Conservation (phyloP, 2,888 invertebrate species). For the Amphipoea oculea region DNA sequence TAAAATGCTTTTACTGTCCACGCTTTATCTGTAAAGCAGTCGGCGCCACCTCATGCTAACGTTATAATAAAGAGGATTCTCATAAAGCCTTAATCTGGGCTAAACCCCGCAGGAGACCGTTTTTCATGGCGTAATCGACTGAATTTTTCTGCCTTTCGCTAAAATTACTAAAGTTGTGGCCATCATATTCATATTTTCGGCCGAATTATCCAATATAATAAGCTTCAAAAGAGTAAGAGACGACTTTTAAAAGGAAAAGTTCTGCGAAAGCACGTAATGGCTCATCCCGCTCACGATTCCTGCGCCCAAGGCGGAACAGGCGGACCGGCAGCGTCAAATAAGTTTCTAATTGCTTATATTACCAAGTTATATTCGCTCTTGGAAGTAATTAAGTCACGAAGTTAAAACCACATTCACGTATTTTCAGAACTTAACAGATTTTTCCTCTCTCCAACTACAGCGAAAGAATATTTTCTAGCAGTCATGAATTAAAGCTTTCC, state of each 20-base stretch:
- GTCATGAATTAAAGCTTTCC: conserved; percentile 68
- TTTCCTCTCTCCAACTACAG: conserved; percentile 65
- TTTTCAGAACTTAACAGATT: conserved; percentile 77
- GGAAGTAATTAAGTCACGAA: conserved; percentile 88
- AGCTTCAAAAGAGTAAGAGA: conserved; percentile 89
- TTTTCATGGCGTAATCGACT: conserved; percentile 83
- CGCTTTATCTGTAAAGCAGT: conserved; percentile 60
- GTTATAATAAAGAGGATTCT: conserved; percentile 69
- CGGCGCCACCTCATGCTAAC: conserved; percentile 61
- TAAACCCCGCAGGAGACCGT: conserved; percentile 81
- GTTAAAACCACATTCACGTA: conserved; percentile 85
- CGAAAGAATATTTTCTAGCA: conserved; percentile 67
- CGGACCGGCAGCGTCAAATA: conserved; percentile 90
- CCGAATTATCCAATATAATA: conserved; percentile 89
- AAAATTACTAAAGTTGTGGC: conserved; percentile 87
- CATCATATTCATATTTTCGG: conserved; percentile 88
- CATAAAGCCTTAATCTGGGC: conserved; percentile 73
- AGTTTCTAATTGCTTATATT: conserved; percentile 91
- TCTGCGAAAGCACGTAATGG: conserved; percentile 89
- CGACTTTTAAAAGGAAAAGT: conserved; percentile 90
- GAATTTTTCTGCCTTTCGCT: conserved; percentile 80
- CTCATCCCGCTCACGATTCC: conserved; percentile 89
- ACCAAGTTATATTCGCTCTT: conserved; percentile 90
- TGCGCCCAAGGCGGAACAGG: conserved; percentile 87
- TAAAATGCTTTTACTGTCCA: conserved; percentile 44